phyloP scores from a whole-genome alignment of 1,140 invertebrate species.

The Drosophila bocki region DNA sequence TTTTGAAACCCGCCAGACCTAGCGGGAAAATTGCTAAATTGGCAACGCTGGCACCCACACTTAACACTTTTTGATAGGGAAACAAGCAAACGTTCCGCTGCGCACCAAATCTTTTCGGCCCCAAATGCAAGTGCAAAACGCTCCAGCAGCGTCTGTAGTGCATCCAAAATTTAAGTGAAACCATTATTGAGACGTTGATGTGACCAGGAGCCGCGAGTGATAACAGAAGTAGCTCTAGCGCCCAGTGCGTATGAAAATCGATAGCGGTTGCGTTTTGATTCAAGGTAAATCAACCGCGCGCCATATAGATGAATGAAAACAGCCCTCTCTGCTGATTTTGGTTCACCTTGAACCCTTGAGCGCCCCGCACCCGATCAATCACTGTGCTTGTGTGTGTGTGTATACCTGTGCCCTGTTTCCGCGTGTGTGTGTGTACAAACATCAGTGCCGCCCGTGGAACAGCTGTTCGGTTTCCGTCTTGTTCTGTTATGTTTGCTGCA shows the following conservation, averaged over 20 bases:
- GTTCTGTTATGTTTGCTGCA: slow-evolving; percentile 1
- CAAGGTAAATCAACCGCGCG: slow-evolving; percentile 16
- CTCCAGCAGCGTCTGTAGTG: slow-evolving; percentile 48
- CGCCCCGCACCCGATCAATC: slow-evolving; percentile 24
- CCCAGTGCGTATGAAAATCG: slow-evolving; percentile 30
- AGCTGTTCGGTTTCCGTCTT: slow-evolving; percentile 28
- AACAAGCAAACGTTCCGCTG: slow-evolving; percentile 1
- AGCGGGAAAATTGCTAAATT: too few relatives aligned
- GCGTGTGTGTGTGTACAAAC: slow-evolving; percentile 35
- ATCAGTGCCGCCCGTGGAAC: slow-evolving; percentile 20
- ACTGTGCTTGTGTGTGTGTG: slow-evolving; percentile 12
- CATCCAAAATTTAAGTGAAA: slow-evolving; percentile 50
- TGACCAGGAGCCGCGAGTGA: background rate
- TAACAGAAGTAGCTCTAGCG: background rate
- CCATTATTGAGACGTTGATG: background rate
- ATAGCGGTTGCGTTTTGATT: slow-evolving; percentile 32
- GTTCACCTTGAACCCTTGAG: slow-evolving; percentile 63
- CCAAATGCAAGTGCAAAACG: slow-evolving; percentile 49
- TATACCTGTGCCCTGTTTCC: slow-evolving; percentile 25
- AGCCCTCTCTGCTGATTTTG: background rate
- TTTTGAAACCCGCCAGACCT: too few relatives aligned
- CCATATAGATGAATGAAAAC: slow-evolving; percentile 34
- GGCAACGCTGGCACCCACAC: background rate
- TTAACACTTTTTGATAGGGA: slow-evolving; percentile 21
- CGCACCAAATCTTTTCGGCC: slow-evolving; percentile 30